Conservation (phyloP, 1,140 invertebrate species). For the Heliconius nattereri region DNA sequence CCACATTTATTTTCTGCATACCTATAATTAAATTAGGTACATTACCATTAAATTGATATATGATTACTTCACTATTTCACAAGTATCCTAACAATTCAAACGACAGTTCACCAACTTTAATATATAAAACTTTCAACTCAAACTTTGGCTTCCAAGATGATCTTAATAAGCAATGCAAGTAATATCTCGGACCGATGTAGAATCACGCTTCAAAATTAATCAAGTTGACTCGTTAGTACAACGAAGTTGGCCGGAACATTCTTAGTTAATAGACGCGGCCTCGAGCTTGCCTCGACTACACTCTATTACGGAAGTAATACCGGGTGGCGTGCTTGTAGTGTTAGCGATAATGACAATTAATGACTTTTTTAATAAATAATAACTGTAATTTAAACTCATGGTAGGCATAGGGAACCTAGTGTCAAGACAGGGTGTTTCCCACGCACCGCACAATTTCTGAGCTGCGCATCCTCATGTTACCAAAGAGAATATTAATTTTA, state of each 20-base stretch:
- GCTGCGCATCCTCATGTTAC: too few species aligned
- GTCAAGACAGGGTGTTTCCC: too few species aligned
- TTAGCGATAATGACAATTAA: background rate
- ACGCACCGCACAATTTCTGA: too few species aligned
- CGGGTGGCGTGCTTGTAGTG: background rate
- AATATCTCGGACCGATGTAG: conserved; percentile 1
- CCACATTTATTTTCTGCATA: too few species aligned
- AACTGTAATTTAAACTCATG: too few species aligned
- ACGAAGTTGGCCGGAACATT: conserved; percentile 29
- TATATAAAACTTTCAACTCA: background rate
- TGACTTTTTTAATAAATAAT: too few species aligned
- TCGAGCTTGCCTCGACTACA: conserved; percentile 22
- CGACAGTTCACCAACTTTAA: background rate
- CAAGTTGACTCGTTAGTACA: conserved; percentile 34
- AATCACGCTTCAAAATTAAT: conserved; percentile 33
- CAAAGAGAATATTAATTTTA: too few species aligned
- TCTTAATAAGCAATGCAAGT: background rate
- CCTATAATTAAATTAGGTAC: too few species aligned
- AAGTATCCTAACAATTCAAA: background rate
- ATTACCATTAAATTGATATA: too few species aligned
- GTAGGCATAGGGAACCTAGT: too few species aligned
- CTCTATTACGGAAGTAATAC: conserved; percentile 25
- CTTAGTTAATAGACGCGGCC: conserved; percentile 26
- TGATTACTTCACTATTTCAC: background rate
- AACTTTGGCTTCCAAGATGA: background rate